A percentile compares a stretch with the other conserved stretches of the same genome.
phyloP scores from a whole-genome alignment of 1,140 invertebrate genomes.

The Centruroides vittatus region DNA sequence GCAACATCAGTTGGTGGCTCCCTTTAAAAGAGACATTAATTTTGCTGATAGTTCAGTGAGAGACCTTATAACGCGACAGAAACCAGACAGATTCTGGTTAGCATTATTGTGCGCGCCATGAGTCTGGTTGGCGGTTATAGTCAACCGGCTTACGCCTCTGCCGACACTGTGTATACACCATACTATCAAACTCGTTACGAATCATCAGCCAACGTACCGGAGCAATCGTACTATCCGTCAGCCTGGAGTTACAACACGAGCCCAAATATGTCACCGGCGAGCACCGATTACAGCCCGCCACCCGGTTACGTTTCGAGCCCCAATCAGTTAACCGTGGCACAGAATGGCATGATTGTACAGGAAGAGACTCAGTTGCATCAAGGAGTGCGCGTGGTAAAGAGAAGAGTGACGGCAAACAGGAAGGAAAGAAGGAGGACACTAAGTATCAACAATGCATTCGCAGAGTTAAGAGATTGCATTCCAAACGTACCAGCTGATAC shows the following conservation, averaged over 20 bases:
- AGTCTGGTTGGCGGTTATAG: slow-evolving; percentile 14
- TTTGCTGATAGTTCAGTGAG: too few species aligned
- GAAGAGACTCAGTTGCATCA: not conserved
- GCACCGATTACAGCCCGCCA: slow-evolving; percentile 5
- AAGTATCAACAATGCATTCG: slow-evolving; percentile 90
- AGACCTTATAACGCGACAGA: too few species aligned
- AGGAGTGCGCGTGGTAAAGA: slow-evolving; percentile 7
- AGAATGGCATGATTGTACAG: not conserved
- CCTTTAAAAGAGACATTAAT: too few species aligned
- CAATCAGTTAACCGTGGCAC: not conserved
- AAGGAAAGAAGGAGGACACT: slow-evolving; percentile 80
- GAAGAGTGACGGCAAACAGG: slow-evolving; percentile 54
- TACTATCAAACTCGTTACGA: slow-evolving; percentile 7
- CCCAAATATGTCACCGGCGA: slow-evolving; percentile 3
- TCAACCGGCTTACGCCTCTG: slow-evolving; percentile 5
- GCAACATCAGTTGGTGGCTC: too few species aligned
- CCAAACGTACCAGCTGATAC: slow-evolving; percentile 92
- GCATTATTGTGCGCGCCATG: slow-evolving; percentile 4
- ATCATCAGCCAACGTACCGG: not conserved
- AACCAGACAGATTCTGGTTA: too few species aligned
- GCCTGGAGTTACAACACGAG: not conserved
- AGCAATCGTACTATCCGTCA: not conserved
- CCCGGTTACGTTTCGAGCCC: not conserved
- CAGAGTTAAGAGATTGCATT: slow-evolving; percentile 79
- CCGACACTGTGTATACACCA: slow-evolving; percentile 3